Base-by-base conservation (phyloP, 1,140 invertebrate species). In the Trichomalopsis sarcophagae region DNA sequence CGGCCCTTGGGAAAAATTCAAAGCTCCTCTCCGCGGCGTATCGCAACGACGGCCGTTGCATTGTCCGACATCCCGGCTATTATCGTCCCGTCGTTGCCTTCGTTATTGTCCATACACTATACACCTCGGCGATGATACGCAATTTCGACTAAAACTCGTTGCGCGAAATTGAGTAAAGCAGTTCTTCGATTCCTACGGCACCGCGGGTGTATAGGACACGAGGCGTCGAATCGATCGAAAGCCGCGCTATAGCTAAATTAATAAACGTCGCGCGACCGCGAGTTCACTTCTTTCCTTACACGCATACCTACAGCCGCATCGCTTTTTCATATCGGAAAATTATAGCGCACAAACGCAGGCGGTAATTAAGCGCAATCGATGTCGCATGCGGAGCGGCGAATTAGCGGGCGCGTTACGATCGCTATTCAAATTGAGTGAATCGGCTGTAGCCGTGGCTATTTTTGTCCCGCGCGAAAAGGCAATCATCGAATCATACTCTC, bases 1-100 rank as follows among this genome's bases (percentile, higher is more conserved):
- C 55, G 62, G 27, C 78, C 33, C 78, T 80, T 80, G 62, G 78
- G 33, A 62, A 44, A 79, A 68, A 62, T 66, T 21, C 47, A 13
- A 68, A 40, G 77, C 44, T 33, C 77, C 33, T 50, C 14, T 30
- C 33, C 17, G 17, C 17, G 17, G 14, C 27, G 27, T n/a, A n/a
- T 62, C 17, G 50, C 50, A 17, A 55, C 30, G 55, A 40, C 50
- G 33, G 30, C 2, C 33, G 77, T 33, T 62, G 33, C 30, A 50
- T 50, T 55, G 9, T 77, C 44, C 44, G 11, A 30, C 30, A n/a
- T 40, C 40, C 36, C 71, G 14, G 27, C 30, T 33, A 62, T 21
- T 33, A 78, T 78, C 33, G 36, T 78, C 27, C 21, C 55, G 55
- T 62, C 55, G 7, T 62, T 62, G 55, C 50, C 50, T 13, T 55